Evolutionary conservation across 2,113 vertebrate species (phyloP).

Genomic region (Pedetes capensis): DNA sequence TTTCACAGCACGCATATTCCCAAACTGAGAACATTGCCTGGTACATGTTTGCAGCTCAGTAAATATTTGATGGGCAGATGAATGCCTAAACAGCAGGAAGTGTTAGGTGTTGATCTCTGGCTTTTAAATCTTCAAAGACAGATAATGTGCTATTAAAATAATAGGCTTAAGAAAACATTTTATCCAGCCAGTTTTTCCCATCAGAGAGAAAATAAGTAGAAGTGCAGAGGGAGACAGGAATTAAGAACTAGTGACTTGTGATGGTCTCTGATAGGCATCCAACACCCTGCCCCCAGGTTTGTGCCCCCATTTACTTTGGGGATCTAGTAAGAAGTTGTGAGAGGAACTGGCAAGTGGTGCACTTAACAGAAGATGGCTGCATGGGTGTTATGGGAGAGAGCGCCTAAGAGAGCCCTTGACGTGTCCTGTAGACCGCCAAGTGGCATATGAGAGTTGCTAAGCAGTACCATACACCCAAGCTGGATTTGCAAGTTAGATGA

Average conservation of each 20-base stretch:
- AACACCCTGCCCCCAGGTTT: background rate
- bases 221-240: background rate
- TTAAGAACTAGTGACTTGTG: background rate
- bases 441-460: background rate
- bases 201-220: background rate
- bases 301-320: background rate
- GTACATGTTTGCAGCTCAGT: background rate
- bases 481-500: background rate
- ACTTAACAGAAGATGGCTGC: background rate
- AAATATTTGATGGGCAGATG: background rate
- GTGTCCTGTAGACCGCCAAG: background rate
- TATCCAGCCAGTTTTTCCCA: background rate
- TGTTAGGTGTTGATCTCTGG: background rate
- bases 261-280: background rate
- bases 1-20: background rate
- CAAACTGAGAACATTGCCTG: background rate
- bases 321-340: background rate
- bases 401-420: background rate
- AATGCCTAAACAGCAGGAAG: background rate
- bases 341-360: background rate
- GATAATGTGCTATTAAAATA: background rate
- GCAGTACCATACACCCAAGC: background rate
- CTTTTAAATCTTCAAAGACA: constrained; percentile 18
- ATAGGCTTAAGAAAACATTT: background rate
- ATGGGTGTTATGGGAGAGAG: background rate